These are phyloP conservation scores for Hippolais icterina DNA, from an alignment of 2,113 vertebrate genomes.

Conservation along the genomic window DNA sequence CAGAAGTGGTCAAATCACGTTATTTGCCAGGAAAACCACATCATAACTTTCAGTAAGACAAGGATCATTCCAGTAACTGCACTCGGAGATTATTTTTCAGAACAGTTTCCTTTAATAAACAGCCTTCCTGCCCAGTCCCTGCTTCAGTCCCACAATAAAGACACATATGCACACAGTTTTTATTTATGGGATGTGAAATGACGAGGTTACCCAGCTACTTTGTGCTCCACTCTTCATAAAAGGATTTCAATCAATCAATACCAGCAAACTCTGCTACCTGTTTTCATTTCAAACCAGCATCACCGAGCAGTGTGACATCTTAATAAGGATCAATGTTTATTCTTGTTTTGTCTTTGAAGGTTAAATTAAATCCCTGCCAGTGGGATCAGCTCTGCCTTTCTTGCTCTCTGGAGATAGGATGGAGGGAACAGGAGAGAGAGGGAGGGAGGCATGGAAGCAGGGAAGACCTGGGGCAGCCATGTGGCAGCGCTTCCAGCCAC, in stretches of 20 bases:
- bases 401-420: neutral
- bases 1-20: neutral
- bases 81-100: neutral
- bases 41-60: neutral
- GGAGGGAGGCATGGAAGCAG: neutral
- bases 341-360: neutral
- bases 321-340: neutral
- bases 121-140: neutral
- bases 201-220: neutral
- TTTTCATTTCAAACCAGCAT: neutral
- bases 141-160: neutral
- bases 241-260: neutral
- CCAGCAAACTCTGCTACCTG: neutral
- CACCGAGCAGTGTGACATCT: neutral
- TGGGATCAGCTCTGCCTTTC: neutral
- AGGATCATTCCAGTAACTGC: neutral
- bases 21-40: conserved; percentile 18
- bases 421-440: neutral
- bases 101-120: neutral
- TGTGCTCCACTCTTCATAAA: neutral
- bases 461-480: neutral
- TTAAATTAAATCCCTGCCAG: neutral
- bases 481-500: neutral
- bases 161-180: neutral
- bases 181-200: neutral